Evolutionary conservation across 2,797 vertebrate species (phyloP).

Genomic region (Diplodus puntazzo): DNA sequence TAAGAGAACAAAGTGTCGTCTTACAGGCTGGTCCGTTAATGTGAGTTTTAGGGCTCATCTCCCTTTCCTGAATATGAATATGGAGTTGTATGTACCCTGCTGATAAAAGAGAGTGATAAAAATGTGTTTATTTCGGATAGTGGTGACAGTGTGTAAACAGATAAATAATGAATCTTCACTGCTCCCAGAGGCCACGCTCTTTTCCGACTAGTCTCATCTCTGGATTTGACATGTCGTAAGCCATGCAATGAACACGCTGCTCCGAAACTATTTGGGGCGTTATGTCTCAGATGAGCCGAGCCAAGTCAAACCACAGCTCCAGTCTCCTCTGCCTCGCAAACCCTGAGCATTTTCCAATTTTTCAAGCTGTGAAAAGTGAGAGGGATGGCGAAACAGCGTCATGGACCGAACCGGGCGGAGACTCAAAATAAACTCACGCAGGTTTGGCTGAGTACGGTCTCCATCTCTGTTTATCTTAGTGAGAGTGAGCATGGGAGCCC

Average conservation of each 20-base stretch:
- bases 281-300: conserved; percentile 73
- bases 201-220: conserved; percentile 64
- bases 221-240: conserved; percentile 73
- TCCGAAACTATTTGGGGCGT: conserved; percentile 80
- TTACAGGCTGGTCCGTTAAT: conserved; percentile 79
- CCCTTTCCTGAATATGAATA: conserved; percentile 60
- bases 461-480: conserved; percentile 84
- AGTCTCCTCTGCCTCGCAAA: conserved; percentile 73
- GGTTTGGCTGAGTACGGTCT: conserved; percentile 76
- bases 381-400: conserved; percentile 81
- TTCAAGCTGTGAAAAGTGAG: conserved; percentile 83
- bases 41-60: conserved; percentile 75
- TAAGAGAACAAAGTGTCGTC: conserved; percentile 86
- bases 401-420: conserved; percentile 81
- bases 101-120: conserved; percentile 44
- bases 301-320: conserved; percentile 77
- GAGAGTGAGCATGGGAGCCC: conserved; percentile 82
- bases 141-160: conserved; percentile 77
- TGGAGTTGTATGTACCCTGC: conserved; percentile 30
- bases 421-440: conserved; percentile 83
- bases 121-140: conserved; percentile 65
- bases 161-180: conserved; percentile 76
- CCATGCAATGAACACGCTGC: conserved; percentile 64
- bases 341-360: conserved; percentile 76
- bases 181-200: conserved; percentile 65